Base-by-base conservation (phyloP, 1,140 invertebrate species). In the Diorhabda elongata region DNA sequence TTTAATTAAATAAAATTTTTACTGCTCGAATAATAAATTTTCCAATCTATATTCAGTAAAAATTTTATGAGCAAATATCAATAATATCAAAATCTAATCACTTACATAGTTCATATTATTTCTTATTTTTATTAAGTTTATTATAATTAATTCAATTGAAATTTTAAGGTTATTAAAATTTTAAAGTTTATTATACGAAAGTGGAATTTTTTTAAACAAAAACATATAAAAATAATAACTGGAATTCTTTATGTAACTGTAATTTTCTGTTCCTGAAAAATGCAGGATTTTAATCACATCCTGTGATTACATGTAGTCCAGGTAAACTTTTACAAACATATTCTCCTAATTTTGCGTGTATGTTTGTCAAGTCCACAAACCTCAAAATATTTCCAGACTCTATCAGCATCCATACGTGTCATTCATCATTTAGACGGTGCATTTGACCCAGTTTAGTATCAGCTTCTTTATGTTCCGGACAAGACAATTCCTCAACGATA, bases 261-360 rank as follows among this genome's bases (percentile, higher is more conserved):
- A 57, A 11, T 70, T 76, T 77, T 2, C 74, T 74, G 73, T 73
- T 78, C 8, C 66, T 71, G 11, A 72, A 11, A 73, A 60, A 79
- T 8, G 76, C 70, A 58, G 78, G 79, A 69, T 80, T 81, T 61
- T 73, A 81, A 69, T 81, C 80, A 73, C 80, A 81, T 52, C 79
- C 78, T n/a, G 78, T 82, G 0, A 81, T 68, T 4, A 78, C 78
- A 72, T 81, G 79, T 44, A 79, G 78, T 61, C 73, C 77, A 66
- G 75, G 75, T 58, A 81, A 74, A 42, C 65, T 71, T 70, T 45
- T 44, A 71, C 73, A 78, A 26, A 80, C 8, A 58, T 57, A 61
- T 61, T 43, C 5, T 60, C 77, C 76, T 44, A 80, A 73, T 4
- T 70, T 11, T 67, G 59, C 59, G 26, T 26, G 26, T 26, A 80